Percentiles rank a stretch among this genome's conserved stretches.
Evolutionary conservation across 2,888 invertebrate species (phyloP).

Genomic region (Drosophila phalerata): DNA sequence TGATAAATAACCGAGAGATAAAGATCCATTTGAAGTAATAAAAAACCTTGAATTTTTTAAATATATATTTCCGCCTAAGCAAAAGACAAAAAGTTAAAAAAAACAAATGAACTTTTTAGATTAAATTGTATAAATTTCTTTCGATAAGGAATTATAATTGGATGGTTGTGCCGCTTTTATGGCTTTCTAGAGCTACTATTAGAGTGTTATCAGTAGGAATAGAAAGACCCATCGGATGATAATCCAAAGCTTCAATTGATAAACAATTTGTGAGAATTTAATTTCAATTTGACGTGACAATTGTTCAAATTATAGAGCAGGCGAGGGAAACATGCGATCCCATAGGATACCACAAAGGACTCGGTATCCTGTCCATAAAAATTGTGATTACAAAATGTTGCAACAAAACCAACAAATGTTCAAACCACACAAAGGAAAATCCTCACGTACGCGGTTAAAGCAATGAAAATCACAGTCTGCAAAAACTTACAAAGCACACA

Average conservation of each 20-base stretch:
- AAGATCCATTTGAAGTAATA: neutral
- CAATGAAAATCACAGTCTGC: slow-evolving; percentile 74
- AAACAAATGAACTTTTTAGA: too few species aligned
- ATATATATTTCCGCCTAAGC: too few species aligned
- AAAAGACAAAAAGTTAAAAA: neutral
- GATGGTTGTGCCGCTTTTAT: neutral
- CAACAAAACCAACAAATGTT: slow-evolving; percentile 55
- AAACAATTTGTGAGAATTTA: slow-evolving; percentile 8
- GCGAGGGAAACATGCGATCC: neutral
- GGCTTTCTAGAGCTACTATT: neutral
- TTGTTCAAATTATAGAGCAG: slow-evolving; percentile 2
- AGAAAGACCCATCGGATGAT: neutral
- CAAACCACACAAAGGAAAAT: slow-evolving; percentile 31
- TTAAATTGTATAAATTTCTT: too few species aligned
- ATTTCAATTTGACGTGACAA: slow-evolving; percentile 19
- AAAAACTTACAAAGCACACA: slow-evolving; percentile 48
- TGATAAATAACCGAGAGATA: neutral
- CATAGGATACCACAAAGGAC: slow-evolving; percentile 2
- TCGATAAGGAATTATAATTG: slow-evolving; percentile 16
- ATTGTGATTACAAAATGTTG: slow-evolving; percentile 38
- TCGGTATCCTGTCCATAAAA: slow-evolving; percentile 11
- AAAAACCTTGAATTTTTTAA: neutral
- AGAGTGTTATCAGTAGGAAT: neutral
- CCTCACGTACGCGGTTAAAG: slow-evolving; percentile 54
- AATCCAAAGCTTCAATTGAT: neutral